Base-by-base conservation (phyloP, 2,113 vertebrate genomes). In the Mesembrinibis cayennensis region DNA sequence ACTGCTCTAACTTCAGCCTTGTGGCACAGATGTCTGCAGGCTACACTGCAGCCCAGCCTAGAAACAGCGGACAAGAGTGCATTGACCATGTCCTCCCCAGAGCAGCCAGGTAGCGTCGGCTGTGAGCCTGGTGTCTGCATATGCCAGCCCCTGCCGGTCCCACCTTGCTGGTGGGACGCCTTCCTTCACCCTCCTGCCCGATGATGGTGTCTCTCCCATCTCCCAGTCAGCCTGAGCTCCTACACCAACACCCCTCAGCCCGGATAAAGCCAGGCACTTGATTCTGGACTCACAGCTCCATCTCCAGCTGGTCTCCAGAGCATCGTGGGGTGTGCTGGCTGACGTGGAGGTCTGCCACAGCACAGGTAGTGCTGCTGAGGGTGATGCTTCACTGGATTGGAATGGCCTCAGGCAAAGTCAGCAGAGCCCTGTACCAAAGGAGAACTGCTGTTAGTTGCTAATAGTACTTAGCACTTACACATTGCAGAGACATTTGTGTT, bases 381-480 rank as follows among this genome's bases (percentile, higher is more conserved):
- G 84, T 59, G 93, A 94, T 50, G 95, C 92, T 97, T 86, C 95
- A 63, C 85, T 86, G 93, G 78, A 62, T 77, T 92, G 63, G 59
- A 90, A 94, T 95, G 93, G 97, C 95, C 96, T 80, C 85, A 84
- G 93, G 97, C 95, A 94, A 92, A 93, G 91, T 65, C 85, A 89
- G 82, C 61, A 74, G 87, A 94, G 87, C 80, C 66, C 66, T 80
- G 87, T 58, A 76, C 80, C 76, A 36, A 77, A 77, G 79, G 38
- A 91, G 82, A 94, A 32, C 76, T 92, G 90, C 87, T 90, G 93
- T 18, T 93, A 84, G 82, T 26, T 96, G 96, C 44, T 96, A 97
- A 97, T 89, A 92, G 82, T 44, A 65, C 65, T 97, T 82, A 97
- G 90, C 95, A 44, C 61, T 96, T 63, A 92, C 96, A 96, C 1